These are phyloP conservation scores for Conistra vaccinii DNA, from an alignment of 2,888 invertebrate genomes.

Conservation along the genomic window DNA sequence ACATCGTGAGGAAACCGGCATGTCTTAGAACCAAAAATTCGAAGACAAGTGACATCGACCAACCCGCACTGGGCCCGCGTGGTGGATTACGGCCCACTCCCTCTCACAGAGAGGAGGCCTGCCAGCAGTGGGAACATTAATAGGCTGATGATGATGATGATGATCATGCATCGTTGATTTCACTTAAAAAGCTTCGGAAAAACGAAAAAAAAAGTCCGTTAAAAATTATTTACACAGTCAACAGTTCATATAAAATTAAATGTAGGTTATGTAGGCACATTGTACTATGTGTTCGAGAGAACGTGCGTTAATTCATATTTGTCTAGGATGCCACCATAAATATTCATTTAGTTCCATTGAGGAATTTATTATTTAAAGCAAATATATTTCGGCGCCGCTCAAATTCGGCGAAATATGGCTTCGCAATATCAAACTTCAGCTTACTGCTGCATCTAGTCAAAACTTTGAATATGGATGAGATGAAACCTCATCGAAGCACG, in stretches of 20 bases:
- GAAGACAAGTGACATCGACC: too few relatives aligned
- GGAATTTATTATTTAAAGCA: constrained; percentile 7
- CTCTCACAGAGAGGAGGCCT: too few relatives aligned
- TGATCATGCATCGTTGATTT: not conserved
- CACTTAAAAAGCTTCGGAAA: constrained; percentile 5
- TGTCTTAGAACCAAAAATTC: too few relatives aligned
- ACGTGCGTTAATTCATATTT: not conserved
- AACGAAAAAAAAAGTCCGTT: not conserved
- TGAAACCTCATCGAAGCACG: not conserved
- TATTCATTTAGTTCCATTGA: constrained; percentile 30
- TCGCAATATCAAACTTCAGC: constrained; percentile 15
- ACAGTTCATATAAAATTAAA: constrained; percentile 1
- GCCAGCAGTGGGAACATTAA: too few relatives aligned
- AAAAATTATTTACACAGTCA: not conserved
- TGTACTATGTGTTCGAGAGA: not conserved
- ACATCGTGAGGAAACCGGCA: too few relatives aligned
- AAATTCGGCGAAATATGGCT: constrained; percentile 1
- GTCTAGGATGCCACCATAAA: constrained; percentile 16
- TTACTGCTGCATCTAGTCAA: constrained; percentile 17
- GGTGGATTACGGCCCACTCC: too few relatives aligned
- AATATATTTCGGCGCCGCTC: constrained; percentile 8
- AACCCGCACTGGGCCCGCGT: too few relatives aligned
- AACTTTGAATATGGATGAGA: constrained; percentile 26
- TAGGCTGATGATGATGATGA: too few relatives aligned
- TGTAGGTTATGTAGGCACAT: not conserved